Evolutionary conservation across 2,888 invertebrate genomes (phyloP).

Genomic region (Pammene fasciana): DNA sequence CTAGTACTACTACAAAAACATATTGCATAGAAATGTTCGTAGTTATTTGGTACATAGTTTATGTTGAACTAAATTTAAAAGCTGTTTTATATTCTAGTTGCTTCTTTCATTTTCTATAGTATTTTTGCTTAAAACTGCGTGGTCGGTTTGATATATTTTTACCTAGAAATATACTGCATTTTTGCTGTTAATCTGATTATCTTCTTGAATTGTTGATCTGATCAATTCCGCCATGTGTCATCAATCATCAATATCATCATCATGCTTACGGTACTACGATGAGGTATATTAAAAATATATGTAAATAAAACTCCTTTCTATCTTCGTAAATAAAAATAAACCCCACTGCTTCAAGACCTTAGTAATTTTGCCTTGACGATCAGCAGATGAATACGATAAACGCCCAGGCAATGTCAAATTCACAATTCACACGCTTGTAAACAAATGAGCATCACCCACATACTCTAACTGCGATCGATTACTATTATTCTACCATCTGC

Average conservation of each 20-base stretch:
- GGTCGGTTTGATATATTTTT: no score
- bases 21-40: neutral
- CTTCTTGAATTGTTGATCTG: no score
- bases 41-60: no score
- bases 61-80: no score
- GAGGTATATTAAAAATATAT: neutral
- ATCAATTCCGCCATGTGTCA: no score
- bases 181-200: no score
- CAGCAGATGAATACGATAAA: constrained; percentile 14
- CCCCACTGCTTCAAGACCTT: neutral
- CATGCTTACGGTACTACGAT: no score
- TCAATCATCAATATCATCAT: no score
- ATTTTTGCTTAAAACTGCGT: no score
- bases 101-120: no score
- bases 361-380: constrained; percentile 7
- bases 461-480: neutral
- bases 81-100: no score
- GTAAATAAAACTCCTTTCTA: neutral
- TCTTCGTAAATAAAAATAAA: neutral
- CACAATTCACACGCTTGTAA: constrained; percentile 39
- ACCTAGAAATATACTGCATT: no score
- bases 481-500: constrained; percentile 9
- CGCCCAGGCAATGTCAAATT: constrained; percentile 32
- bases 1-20: neutral
- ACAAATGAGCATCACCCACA: constrained; percentile 38